Evolutionary conservation across 1,140 invertebrate species (phyloP).

Genomic region (Thaumetopoea pityocampa): DNA sequence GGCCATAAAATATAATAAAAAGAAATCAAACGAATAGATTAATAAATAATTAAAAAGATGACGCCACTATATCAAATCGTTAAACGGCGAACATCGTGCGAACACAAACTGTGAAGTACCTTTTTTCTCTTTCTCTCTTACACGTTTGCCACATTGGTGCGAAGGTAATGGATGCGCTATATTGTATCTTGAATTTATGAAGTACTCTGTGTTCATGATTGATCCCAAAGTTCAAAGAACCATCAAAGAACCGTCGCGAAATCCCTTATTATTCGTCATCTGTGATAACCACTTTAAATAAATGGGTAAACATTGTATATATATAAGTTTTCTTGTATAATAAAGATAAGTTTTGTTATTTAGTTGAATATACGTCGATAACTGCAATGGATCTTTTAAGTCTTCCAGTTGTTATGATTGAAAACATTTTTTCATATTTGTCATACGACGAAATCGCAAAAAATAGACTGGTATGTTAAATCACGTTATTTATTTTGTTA

Average conservation of each 20-base stretch:
- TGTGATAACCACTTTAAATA: constrained; percentile 22
- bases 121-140: constrained; percentile 8
- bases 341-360: constrained; percentile 24
- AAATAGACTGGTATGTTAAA: constrained; percentile 83
- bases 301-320: constrained; percentile 28
- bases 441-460: constrained; percentile 89
- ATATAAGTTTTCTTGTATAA: constrained; percentile 12
- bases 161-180: constrained; percentile 11
- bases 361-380: constrained; percentile 7
- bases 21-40: too few species aligned
- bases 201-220: too few species aligned
- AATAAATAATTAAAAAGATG: too few species aligned
- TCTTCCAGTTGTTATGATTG: constrained; percentile 86
- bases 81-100: too few species aligned
- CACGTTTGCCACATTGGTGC: neutral
- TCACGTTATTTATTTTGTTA: constrained; percentile 4
- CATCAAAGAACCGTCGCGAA: constrained; percentile 34
- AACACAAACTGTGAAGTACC: too few species aligned
- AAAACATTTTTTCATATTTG: constrained; percentile 86
- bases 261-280: too few species aligned
- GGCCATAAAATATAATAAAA: too few species aligned
- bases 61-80: too few species aligned
- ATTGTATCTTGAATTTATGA: too few species aligned
- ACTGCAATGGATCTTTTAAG: constrained; percentile 73
- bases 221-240: too few species aligned